These are phyloP conservation scores for Microtus agrestis DNA, from an alignment of 2,797 vertebrate genomes.

Conservation along the genomic window DNA sequence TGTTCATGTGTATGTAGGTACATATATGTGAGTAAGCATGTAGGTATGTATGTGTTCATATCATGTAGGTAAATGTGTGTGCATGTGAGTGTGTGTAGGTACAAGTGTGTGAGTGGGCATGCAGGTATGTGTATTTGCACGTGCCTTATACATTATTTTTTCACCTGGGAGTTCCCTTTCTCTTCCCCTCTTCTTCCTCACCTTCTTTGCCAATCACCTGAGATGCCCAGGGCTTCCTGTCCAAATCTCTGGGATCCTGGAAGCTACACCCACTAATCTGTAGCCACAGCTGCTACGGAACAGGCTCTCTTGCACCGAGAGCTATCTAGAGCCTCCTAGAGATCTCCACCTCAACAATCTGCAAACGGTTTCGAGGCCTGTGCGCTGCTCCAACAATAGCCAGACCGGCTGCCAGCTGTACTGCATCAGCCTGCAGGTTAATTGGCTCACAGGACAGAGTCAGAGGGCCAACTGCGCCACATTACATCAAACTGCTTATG, in stretches of 20 bases:
- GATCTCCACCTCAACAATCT: slow-evolving; percentile 53
- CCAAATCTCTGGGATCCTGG: neutral
- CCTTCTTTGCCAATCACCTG: neutral
- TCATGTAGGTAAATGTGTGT: neutral
- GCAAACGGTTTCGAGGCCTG: neutral
- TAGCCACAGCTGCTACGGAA: neutral
- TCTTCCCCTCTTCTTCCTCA: neutral
- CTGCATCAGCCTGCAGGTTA: slow-evolving; percentile 35
- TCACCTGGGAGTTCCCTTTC: neutral
- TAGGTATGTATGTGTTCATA: neutral
- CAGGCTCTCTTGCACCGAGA: neutral
- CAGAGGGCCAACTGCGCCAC: slow-evolving; percentile 24
- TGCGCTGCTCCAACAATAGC: slow-evolving; percentile 23
- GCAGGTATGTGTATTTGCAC: neutral
- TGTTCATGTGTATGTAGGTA: neutral
- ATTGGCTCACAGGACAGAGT: slow-evolving; percentile 67
- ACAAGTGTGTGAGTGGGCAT: neutral
- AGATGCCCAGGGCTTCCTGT: neutral
- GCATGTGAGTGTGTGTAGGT: neutral
- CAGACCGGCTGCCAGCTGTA: slow-evolving; percentile 46
- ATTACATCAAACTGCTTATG: slow-evolving; percentile 33
- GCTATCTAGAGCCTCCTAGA: slow-evolving; percentile 27
- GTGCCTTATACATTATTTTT: neutral
- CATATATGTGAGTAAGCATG: no score
- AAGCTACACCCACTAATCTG: neutral